Evolutionary conservation across 2,888 invertebrate species (phyloP), one percentile per base, ranked within the genome.

Genomic region (Ormia ochracea): DNA sequence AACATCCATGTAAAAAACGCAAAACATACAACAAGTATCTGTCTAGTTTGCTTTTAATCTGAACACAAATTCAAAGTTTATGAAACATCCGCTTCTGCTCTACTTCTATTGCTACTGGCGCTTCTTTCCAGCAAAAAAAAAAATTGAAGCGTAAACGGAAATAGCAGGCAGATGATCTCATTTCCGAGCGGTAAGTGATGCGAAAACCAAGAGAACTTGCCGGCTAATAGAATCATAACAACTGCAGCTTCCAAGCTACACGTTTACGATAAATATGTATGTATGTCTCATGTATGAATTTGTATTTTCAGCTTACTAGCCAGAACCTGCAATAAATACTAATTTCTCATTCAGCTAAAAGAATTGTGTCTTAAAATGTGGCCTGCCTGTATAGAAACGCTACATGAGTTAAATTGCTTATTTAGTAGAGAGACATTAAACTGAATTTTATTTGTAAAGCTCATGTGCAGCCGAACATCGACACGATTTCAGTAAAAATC

Each of bases 111-210:
- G 31, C 52, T 14, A 1, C 48, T 17, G 28, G 17, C 73, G 76
- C 81, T 73, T 76, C 76, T n/a, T 82, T 82, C 83, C 38, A 12
- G 19, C 14, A 19, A 36, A 63, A 68, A 0, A 17, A 21, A 45
- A 59, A 66, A 85, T 83, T 87, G 82, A 85, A 86, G 85, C 86
- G 83, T 82, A 83, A 86, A 81, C 80, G 87, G 86, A 86, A 86
- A 86, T 86, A 85, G 85, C 86, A 84, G 85, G 86, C 87, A 87
- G 87, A 87, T 87, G 87, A 87, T 87, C 86, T 86, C 87, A 87
- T 87, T 87, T 87, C 87, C 87, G 86, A 87, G 84, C 84, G 86
- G 87, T 87, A 87, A 87, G 87, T 87, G 86, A 87, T 86, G 87
- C 82, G 79, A 80, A 70, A 81, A 79, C 85, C 87, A 87, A 68